Evolutionary conservation across 2,888 invertebrate species (phyloP).

Genomic region (Ypsolopha sequella): DNA sequence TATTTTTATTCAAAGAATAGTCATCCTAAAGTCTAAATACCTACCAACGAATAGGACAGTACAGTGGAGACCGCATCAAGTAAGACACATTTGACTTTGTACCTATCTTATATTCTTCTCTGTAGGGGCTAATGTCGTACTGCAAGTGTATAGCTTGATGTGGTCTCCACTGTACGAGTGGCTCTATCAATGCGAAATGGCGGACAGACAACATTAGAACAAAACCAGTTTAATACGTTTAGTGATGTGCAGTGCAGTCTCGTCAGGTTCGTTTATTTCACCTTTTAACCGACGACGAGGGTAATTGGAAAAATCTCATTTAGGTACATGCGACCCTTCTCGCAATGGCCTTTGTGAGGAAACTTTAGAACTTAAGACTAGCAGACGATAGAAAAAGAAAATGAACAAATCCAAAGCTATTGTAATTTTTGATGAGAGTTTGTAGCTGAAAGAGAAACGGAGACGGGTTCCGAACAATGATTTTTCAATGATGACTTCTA

Average conservation of each 20-base stretch:
- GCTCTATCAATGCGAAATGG: not conserved
- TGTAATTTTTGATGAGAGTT: too few relatives aligned
- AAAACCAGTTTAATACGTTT: constrained; percentile 3
- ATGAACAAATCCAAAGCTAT: not conserved
- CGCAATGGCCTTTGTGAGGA: constrained; percentile 1
- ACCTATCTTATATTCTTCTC: too few relatives aligned
- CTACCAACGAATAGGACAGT: not conserved
- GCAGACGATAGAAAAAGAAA: not conserved
- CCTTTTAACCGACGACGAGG: constrained; percentile 10
- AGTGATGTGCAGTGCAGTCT: constrained; percentile 7
- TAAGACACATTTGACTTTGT: too few relatives aligned
- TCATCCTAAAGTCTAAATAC: too few relatives aligned
- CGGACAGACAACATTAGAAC: not conserved
- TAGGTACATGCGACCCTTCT: constrained; percentile 16
- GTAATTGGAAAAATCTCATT: constrained; percentile 60
- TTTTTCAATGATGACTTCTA: too few relatives aligned
- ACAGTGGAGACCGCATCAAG: too few relatives aligned
- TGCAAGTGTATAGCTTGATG: not conserved
- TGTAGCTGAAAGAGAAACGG: too few relatives aligned
- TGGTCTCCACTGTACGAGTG: not conserved
- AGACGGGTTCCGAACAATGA: too few relatives aligned
- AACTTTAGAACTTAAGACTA: constrained; percentile 3
- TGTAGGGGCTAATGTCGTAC: too few relatives aligned
- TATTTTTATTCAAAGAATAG: too few relatives aligned
- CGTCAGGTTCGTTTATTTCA: constrained; percentile 37